Conservation (phyloP, 2,113 vertebrate species). For the Corythoichthys intestinalis region DNA sequence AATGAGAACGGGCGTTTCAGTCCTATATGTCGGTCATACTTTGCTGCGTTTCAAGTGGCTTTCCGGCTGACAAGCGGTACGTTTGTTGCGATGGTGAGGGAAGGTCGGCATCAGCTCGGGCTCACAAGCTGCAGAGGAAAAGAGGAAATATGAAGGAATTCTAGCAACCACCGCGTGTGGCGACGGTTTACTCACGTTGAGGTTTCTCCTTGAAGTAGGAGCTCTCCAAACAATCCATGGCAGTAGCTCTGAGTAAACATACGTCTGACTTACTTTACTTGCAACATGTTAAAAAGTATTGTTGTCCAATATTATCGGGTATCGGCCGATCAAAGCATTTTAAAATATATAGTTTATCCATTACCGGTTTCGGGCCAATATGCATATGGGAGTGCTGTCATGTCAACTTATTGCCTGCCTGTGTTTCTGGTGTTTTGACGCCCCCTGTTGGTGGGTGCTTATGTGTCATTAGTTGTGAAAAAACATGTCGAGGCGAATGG, state of each 20-base stretch:
- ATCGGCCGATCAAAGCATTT: no score
- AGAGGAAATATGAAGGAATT: neutral
- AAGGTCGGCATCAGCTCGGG: slow-evolving; percentile 97
- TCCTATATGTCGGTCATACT: slow-evolving; percentile 61
- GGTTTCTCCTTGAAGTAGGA: slow-evolving; percentile 99
- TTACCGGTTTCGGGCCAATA: no score
- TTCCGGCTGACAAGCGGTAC: slow-evolving; percentile 49
- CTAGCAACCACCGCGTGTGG: accelerated
- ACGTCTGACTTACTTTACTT: neutral
- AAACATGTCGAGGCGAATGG: no score
- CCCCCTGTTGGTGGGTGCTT: no score
- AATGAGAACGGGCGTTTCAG: neutral
- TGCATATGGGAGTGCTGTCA: no score
- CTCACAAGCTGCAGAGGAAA: slow-evolving; percentile 77
- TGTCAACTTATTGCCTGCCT: no score
- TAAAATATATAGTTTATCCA: no score
- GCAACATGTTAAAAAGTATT: neutral
- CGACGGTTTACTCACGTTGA: slow-evolving; percentile 78
- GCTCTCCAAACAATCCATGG: slow-evolving; percentile 87
- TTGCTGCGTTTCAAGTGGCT: slow-evolving; percentile 77
- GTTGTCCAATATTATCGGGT: no score
- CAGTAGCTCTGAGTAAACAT: slow-evolving; percentile 75
- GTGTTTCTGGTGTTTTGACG: no score
- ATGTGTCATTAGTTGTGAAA: no score
- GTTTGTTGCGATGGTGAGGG: slow-evolving; percentile 94